Evolutionary conservation across 2,888 invertebrate genomes (phyloP).

Genomic region (Clunio marinus): DNA sequence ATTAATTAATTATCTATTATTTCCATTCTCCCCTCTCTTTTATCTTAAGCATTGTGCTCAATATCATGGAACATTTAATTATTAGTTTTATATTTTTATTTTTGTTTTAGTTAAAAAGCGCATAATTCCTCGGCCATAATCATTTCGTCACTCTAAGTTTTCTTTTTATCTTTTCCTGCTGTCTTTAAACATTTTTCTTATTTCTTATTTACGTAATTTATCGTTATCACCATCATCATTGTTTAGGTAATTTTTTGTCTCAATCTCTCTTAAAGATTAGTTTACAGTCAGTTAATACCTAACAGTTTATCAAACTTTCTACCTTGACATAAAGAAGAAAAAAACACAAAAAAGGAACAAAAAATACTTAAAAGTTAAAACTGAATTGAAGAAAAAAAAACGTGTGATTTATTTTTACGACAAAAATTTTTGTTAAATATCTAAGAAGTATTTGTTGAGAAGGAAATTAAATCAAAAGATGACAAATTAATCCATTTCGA

Average conservation of each 20-base stretch:
- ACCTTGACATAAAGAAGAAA: no score
- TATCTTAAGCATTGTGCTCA: conserved; percentile 1
- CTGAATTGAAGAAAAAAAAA: background rate
- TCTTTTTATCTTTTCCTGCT: background rate
- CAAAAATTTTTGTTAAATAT: no score
- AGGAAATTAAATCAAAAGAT: no score
- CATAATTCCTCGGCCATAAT: conserved; percentile 2
- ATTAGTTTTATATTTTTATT: no score
- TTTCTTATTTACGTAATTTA: background rate
- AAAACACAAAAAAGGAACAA: background rate
- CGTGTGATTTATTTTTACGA: background rate
- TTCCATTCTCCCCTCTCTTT: no score
- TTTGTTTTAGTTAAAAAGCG: conserved; percentile 1
- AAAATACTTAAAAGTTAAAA: background rate
- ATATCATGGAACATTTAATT: background rate
- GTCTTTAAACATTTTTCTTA: background rate
- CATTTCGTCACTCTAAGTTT: background rate
- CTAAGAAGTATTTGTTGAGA: no score
- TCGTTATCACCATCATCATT: background rate
- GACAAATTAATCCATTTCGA: no score
- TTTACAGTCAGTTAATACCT: no score
- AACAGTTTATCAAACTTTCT: background rate
- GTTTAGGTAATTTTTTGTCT: background rate
- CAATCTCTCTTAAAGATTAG: no score
- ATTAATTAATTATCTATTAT: background rate